phyloP scores from a whole-genome alignment of 1,140 invertebrate species.

The Drosophila ambigua region DNA sequence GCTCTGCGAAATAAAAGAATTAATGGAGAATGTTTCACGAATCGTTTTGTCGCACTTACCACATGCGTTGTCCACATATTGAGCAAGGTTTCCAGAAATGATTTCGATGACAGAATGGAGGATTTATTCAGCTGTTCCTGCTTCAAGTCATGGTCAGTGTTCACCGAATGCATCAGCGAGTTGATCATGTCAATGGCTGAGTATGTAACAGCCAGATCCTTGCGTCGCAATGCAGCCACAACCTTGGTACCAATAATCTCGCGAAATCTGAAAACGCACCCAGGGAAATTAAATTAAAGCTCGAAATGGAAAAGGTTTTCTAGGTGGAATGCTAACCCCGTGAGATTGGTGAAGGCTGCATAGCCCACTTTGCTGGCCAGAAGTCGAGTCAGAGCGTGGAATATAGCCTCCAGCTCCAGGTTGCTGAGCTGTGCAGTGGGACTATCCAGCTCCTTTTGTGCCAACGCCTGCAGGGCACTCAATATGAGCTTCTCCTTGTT shows the following conservation, averaged over 20 bases:
- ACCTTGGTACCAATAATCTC: slow-evolving; percentile 97
- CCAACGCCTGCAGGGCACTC: slow-evolving; percentile 90
- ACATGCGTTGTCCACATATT: slow-evolving; percentile 98
- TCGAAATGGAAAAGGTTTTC: neutral
- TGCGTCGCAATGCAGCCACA: slow-evolving; percentile 94
- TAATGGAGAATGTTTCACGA: neutral
- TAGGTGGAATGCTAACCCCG: slow-evolving; percentile 87
- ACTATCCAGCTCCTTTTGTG: slow-evolving; percentile 89
- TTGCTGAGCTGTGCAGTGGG: slow-evolving; percentile 84
- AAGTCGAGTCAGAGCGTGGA: slow-evolving; percentile 95
- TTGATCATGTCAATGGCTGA: slow-evolving; percentile 98
- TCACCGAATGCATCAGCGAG: slow-evolving; percentile 99
- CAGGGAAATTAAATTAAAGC: neutral
- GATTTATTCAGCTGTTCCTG: slow-evolving; percentile 99
- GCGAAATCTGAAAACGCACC: slow-evolving; percentile 88
- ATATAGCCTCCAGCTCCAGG: slow-evolving; percentile 94
- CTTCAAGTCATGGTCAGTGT: slow-evolving; percentile 96
- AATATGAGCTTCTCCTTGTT: slow-evolving; percentile 99
- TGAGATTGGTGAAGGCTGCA: slow-evolving; percentile 95
- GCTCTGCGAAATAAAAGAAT: slow-evolving; percentile 85
- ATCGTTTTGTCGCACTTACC: slow-evolving; percentile 86
- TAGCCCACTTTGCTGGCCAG: slow-evolving; percentile 99
- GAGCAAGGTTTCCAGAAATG: slow-evolving; percentile 96
- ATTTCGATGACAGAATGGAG: slow-evolving; percentile 95
- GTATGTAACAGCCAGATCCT: slow-evolving; percentile 96